Conservation (phyloP, 2,888 invertebrate species). For the Noctua janthina region DNA sequence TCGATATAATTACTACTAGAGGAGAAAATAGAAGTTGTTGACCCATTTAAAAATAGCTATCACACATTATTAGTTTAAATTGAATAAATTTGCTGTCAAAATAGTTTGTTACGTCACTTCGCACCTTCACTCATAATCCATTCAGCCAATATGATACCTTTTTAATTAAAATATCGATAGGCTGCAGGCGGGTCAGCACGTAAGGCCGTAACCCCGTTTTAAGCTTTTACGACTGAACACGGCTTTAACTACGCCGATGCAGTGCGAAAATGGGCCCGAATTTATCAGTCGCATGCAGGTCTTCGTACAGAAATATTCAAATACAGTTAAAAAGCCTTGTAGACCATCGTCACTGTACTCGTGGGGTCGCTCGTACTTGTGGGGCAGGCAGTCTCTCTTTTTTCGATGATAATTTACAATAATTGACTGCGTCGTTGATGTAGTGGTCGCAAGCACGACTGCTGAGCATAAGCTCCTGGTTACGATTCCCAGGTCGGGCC, state of each 20-base stretch:
- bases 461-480: no score
- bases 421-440: no score
- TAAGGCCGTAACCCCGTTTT: slow-evolving; percentile 58
- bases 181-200: slow-evolving; percentile 9
- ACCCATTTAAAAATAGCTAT: not conserved
- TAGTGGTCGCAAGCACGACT: no score
- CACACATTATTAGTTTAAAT: not conserved
- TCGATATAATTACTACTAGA: no score
- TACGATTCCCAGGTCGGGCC: no score
- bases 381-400: not conserved
- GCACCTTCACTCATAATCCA: slow-evolving; percentile 1
- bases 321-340: not conserved
- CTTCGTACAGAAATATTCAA: slow-evolving; percentile 9
- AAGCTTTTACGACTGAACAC: slow-evolving; percentile 40
- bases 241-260: slow-evolving; percentile 33
- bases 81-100: not conserved
- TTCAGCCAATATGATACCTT: slow-evolving; percentile 20
- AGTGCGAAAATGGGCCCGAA: slow-evolving; percentile 55
- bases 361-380: no score
- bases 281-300: slow-evolving; percentile 33
- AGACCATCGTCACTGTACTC: not conserved
- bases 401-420: no score
- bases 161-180: slow-evolving; percentile 47
- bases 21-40: not conserved
- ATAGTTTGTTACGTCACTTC: not conserved